phyloP scores from a whole-genome alignment of 2,797 vertebrate genomes.

The Megalops cyprinoides region DNA sequence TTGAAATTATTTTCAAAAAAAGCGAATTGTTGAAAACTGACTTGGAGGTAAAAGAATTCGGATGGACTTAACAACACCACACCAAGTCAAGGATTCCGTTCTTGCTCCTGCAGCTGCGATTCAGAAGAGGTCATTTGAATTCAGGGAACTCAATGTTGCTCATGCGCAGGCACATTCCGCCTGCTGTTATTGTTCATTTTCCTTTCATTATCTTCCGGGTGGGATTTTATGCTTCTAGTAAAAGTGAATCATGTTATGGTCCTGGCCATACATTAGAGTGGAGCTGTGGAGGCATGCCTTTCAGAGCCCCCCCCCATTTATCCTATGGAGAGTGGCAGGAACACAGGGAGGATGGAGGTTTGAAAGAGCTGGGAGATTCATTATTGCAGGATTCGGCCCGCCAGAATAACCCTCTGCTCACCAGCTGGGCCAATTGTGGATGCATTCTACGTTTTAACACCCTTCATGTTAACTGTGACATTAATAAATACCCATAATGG shows the following conservation, averaged over 20 bases:
- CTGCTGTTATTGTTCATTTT: constrained; percentile 23
- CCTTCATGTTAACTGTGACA: not conserved
- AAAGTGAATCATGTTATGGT: constrained; percentile 47
- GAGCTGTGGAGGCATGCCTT: constrained; percentile 9
- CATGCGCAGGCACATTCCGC: not conserved
- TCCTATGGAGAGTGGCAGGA: not conserved
- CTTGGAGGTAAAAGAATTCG: no score
- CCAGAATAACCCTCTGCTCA: not conserved
- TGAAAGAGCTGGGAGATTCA: no score
- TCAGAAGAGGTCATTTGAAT: not conserved
- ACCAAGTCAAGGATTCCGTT: no score
- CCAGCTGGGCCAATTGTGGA: not conserved
- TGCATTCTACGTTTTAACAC: not conserved
- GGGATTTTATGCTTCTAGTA: constrained; percentile 37
- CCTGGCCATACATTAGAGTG: constrained; percentile 48
- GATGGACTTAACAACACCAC: no score
- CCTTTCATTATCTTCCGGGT: constrained; percentile 12
- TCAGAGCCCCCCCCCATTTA: no score
- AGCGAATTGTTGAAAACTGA: no score
- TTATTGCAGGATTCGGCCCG: not conserved
- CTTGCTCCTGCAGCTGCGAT: no score
- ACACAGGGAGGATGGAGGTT: not conserved
- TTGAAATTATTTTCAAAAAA: no score
- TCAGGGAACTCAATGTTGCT: not conserved
- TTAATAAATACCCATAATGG: not conserved